Percentiles rank a stretch among this genome's conserved stretches.
These are phyloP conservation scores for Brachyptera risi DNA, from an alignment of 2,888 invertebrate species.

Conservation along the genomic window DNA sequence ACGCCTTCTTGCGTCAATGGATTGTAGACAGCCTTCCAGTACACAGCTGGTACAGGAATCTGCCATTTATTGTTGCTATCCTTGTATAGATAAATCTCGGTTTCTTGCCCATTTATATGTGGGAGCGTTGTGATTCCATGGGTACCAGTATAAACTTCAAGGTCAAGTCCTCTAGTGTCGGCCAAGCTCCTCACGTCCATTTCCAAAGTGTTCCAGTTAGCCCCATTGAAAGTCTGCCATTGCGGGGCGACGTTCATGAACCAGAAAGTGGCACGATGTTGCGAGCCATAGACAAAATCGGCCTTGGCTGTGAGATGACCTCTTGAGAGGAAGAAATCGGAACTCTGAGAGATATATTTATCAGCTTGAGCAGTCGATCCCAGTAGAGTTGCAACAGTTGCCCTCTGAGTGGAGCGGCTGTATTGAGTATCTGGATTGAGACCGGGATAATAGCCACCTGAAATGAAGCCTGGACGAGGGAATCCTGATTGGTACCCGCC, in stretches of 20 bases:
- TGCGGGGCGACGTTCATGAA: too few relatives aligned
- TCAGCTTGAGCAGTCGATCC: conserved; percentile 22
- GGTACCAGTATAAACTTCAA: conserved; percentile 59
- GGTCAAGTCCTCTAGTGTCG: conserved; percentile 30
- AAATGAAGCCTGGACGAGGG: conserved; percentile 49
- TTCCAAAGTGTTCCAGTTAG: conserved; percentile 56
- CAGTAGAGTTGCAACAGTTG: conserved; percentile 17
- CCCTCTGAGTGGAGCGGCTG: conserved; percentile 27
- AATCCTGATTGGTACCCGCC: conserved; percentile 49
- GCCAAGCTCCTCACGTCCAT: conserved; percentile 47
- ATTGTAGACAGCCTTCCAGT: conserved; percentile 55
- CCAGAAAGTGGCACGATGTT: too few relatives aligned
- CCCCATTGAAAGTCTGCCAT: conserved; percentile 57
- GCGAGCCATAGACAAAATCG: conserved; percentile 57
- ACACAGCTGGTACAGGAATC: conserved; percentile 54
- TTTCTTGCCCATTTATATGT: conserved; percentile 36
- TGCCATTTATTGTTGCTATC: conserved; percentile 42
- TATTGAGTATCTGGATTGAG: conserved; percentile 41
- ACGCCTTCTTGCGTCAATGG: conserved; percentile 49
- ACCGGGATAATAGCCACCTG: conserved; percentile 50
- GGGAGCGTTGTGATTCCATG: conserved; percentile 55
- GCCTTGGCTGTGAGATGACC: conserved; percentile 58
- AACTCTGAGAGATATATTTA: not conserved
- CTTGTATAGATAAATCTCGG: conserved; percentile 37
- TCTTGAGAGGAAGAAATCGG: conserved; percentile 50